Base-by-base conservation (phyloP, 1,140 invertebrate genomes). In the Euura lappo region DNA sequence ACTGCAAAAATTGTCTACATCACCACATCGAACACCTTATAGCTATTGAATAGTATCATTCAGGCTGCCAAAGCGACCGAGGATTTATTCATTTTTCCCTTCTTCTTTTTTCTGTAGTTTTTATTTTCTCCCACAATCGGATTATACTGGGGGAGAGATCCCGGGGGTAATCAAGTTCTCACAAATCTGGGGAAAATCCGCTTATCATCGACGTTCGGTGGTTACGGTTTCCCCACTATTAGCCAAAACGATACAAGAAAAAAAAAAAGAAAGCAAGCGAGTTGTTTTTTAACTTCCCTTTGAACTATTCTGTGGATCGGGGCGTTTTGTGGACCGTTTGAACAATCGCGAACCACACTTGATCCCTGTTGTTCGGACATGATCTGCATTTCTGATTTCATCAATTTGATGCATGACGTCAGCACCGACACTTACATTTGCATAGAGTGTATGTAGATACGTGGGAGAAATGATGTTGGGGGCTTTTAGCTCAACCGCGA, bases 321-420 rank as follows among this genome's bases (percentile, higher is more conserved):
- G 51, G 13, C 13, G 13, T n/a, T 60, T 60, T n/a, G 0, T 60
- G 28, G 28, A 6, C 5, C 51, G 51, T 60, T 60, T 60, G 13
- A 60, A 60, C 51, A 28, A 0, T 28, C 28, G 28, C 28, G 28
- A 28, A 28, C 28, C 28, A 28, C 60, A 68, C 28, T 80, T 80
- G 79, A 80, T 80, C 77, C 72, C 77, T 77, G 77, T 77, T 79
- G 74, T 80, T 71, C 71, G 60, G 76, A 77, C 77, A 71, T 78
- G 78, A 83, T 82, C 79, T 81, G 81, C 80, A 83, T 83, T 84
- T 83, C 78, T 83, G 80, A 83, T 84, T 83, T 77, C 75, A 84
- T 83, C 79, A 79, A 78, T 83, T 81, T 71, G 68, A 10, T 4
- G 66, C 28, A 10, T 68, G 3, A 68, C 44, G 13, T 68, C 4